phyloP scores from a whole-genome alignment of 2,888 invertebrate genomes.

The Erynnis tages region DNA sequence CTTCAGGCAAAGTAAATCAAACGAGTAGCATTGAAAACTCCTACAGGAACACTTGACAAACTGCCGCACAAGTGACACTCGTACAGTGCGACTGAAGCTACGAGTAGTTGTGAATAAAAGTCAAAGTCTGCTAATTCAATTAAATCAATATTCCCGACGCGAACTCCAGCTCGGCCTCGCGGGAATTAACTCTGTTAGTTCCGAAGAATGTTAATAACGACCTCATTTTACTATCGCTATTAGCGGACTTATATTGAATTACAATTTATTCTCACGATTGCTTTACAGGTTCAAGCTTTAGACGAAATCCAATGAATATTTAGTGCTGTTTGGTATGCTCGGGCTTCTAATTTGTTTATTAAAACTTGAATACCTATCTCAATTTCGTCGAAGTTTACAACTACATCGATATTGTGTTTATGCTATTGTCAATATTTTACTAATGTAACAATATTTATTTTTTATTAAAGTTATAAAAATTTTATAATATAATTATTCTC shows the following conservation, averaged over 20 bases:
- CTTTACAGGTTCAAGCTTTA: slow-evolving; percentile 24
- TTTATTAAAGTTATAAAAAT: not conserved
- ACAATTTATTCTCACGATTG: slow-evolving; percentile 42
- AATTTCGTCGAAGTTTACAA: not conserved
- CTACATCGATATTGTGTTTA: not conserved
- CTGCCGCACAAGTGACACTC: slow-evolving; percentile 5
- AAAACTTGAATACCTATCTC: not conserved
- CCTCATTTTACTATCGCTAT: slow-evolving; percentile 49
- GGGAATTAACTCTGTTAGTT: slow-evolving; percentile 44
- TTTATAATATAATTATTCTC: no score
- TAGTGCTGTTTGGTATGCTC: slow-evolving; percentile 7
- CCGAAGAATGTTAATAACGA: slow-evolving; percentile 51
- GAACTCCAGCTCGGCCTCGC: slow-evolving; percentile 39
- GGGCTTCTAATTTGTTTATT: slow-evolving; percentile 1
- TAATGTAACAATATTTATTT: not conserved
- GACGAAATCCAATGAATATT: slow-evolving; percentile 20
- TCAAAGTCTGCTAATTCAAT: slow-evolving; percentile 44
- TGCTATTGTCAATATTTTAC: not conserved
- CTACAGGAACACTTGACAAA: not conserved
- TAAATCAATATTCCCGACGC: slow-evolving; percentile 46
- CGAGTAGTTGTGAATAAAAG: slow-evolving; percentile 48
- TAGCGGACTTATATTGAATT: slow-evolving; percentile 45
- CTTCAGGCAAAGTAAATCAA: no score
- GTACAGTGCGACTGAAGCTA: slow-evolving; percentile 9
- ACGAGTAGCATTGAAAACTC: no score